Base-by-base conservation (phyloP, 1,140 invertebrate genomes). In the Drosophila tropicalis region DNA sequence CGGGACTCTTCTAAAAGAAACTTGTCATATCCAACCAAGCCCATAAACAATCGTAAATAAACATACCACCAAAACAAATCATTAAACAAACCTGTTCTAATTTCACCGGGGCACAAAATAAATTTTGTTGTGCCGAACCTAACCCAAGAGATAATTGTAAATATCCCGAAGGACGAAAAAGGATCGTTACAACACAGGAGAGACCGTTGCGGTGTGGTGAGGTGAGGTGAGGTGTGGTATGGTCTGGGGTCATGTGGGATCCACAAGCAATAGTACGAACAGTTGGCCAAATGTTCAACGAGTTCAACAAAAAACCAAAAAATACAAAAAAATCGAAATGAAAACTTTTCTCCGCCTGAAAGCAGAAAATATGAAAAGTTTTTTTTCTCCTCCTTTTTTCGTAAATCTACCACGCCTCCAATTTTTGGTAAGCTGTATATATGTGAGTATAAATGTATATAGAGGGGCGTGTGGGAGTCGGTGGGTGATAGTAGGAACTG, bases 231-330 rank as follows among this genome's bases (percentile, higher is more conserved):
- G 29, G 36, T 19, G 7, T 34, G 19, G 5, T 6, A 29, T 29
- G 29, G 29, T 29, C 5, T 39, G 60, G 32, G 25, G n/a, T 29
- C 32, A 51, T 51, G 44, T 51, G 17, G 34, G 56, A 36, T 58
- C 7, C 29, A 36, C 34, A 58, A 36, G 54, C 73, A 76, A 76
- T 76, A 76, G 73, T 70, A 76, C 72, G 44, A 76, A 87, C 81
- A 72, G 83, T 87, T 85, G 68, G 83, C 64, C 75, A 76, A 86
- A 85, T 85, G 81, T 85, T 85, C 78, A 85, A 85, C 81, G 81
- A 85, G 81, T 75, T 86, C 68, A 86, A 76, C 79, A 68, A 61
- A 78, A 86, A 87, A 76, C 66, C 74, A 70, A 68, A 47, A 76
- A 69, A 86, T 61, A 25, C 6, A 12, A 29, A 12, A 58, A 56